Base-by-base conservation (phyloP, 1,140 invertebrate species). In the Rhagoletis zephyria region DNA sequence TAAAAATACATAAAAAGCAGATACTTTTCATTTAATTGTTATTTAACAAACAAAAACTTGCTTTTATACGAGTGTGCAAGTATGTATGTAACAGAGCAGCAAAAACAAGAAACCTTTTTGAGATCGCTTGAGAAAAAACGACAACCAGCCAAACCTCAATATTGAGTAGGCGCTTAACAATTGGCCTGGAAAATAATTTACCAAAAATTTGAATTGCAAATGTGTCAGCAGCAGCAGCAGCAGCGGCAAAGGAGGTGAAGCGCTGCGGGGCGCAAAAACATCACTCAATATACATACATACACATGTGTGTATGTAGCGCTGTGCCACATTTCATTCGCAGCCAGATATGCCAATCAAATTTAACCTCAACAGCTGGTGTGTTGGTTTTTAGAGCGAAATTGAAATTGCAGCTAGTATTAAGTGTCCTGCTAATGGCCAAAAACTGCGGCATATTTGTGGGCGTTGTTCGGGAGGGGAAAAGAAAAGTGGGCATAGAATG, bases 151-250 rank as follows among this genome's bases (percentile, higher is more conserved):
- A 7, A 10, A 40, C 5, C 5, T 1, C 6, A 30, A 67, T 30
- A 56, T 56, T 56, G 74, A 59, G 74, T 81, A 81, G 74, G 16
- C 74, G 48, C 45, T 5, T n/a, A 56, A 81, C 45, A 81, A 81
- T 81, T 56, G 74, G 48, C 48, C 48, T 59, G 74, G 48, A 81
- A 81, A 81, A 56, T 81, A 59, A 81, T 81, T 81, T 56, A 56
- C 74, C 74, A 19, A 81, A 81, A 81, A 81, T 81, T 81, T 81
- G 74, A 81, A 81, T 81, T 81, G 74, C 74, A 81, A 81, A 81
- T 81, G 48, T 81, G 74, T 56, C 74, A 59, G 74, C 5, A 42
- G 74, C 74, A 56, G 74, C 48, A 56, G 45, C 42, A 81, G 70
- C 9, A 7, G 65, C 9, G 3, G 65, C 30, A 67, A 5, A 42